Evolutionary conservation across 2,113 vertebrate genomes (phyloP).

Genomic region (Carassius auratus): DNA sequence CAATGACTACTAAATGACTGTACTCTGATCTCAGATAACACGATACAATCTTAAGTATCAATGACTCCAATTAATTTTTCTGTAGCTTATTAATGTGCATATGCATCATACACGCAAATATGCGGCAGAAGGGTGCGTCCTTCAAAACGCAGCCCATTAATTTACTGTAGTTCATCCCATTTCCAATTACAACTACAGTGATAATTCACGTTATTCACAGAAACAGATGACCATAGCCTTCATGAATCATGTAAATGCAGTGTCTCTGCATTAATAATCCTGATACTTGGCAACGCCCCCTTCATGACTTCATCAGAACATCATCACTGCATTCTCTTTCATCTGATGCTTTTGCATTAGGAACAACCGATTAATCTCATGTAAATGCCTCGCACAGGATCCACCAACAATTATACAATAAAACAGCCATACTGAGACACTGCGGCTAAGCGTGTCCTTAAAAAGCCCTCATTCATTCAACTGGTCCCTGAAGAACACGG

Average conservation of each 20-base stretch:
- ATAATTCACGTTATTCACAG: neutral
- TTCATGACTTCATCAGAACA: conserved; percentile 21
- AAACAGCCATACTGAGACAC: neutral
- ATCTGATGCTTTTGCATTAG: neutral
- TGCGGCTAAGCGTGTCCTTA: neutral
- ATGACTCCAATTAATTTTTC: neutral
- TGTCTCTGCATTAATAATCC: neutral
- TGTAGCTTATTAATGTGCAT: neutral
- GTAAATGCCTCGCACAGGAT: neutral
- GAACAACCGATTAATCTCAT: neutral
- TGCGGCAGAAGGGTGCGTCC: too few relatives aligned
- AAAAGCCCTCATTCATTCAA: conserved; percentile 45
- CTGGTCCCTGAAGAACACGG: conserved; percentile 35
- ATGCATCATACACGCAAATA: neutral
- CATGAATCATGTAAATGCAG: neutral
- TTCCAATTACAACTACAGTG: neutral
- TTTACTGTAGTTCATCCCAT: too few relatives aligned
- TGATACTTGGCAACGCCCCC: neutral
- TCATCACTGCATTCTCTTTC: neutral
- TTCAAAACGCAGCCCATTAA: too few relatives aligned
- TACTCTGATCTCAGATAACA: neutral
- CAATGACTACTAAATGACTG: neutral
- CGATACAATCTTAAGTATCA: neutral
- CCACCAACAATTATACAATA: neutral
- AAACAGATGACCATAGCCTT: neutral